Base-by-base conservation (phyloP, 2,113 vertebrate genomes). In the Lepisosteus oculatus region DNA sequence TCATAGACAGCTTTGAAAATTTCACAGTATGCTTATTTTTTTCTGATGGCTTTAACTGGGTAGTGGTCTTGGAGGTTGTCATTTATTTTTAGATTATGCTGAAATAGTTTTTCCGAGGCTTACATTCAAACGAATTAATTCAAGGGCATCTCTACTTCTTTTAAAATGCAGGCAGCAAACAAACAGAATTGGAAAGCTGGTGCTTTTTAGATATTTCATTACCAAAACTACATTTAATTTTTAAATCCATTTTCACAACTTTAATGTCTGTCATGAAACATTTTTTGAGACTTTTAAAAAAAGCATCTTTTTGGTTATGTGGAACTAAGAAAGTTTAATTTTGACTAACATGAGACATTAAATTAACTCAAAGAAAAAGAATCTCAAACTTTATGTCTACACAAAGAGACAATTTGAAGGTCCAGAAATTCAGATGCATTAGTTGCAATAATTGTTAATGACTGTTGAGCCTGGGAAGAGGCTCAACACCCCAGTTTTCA, bases 141-240 rank as follows among this genome's bases (percentile, higher is more conserved):
- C 85, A 89, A 89, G 87, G 85, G 77, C 83, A 84, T 57, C 76
- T 78, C n/a, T 15, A 80, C 75, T 79, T 72, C 78, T 88, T 87
- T 83, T 71, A 80, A 79, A 79, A 83, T 83, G 81, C 78, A 43
- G 72, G 74, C 72, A 55, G 79, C 77, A 70, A 78, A 73, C 54
- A 69, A 73, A 57, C 72, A 70, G 69, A 77, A 55, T 45, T 74
- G 76, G 43, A 72, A 70, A 54, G 78, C 85, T 87, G 85, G 77
- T 77, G 82, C 83, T 81, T 88, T 88, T 85, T 71, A 88, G 82
- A 86, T 86, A 88, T 88, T 86, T 89, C 78, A 87, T 86, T 86
- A 87, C 87, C 78, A 84, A 86, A 82, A 78, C 82, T 82, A 79
- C 86, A 85, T 86, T 85, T 86, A 77, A 89, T 86, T 86, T 82